Evolutionary conservation across 2,113 vertebrate species (phyloP), one percentile per base, ranked within the genome.

Genomic region (Phocoena sinus): DNA sequence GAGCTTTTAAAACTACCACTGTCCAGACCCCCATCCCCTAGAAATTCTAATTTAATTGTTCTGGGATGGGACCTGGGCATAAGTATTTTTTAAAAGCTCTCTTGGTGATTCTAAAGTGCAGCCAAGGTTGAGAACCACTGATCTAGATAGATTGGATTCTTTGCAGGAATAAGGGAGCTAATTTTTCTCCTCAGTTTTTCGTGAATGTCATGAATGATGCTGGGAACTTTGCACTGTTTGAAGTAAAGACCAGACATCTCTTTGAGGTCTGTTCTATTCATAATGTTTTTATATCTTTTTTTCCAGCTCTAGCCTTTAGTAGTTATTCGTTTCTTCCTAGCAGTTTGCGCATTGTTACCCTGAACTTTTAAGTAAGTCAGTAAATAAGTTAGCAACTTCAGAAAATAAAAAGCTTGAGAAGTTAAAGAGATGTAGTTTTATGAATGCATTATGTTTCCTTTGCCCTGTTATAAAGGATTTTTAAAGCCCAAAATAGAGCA

Each of bases 1-100:
- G 95, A 94, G 62, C 89, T 79, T 93, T 96, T 80, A 50, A 74
- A 87, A 53, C 68, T 28, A 26, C 33, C n/a, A 6, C 36, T 89
- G 1, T 71, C 63, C 65, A 76, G 20, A n/a, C 28, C 87, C 70
- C 26, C 8, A 28, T 5, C 79, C 82, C 33, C 79, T 91, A 18
- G 71, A 92, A 97, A 97, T 96, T 93, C 77, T 83, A 87, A 70
- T 91, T 84, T 97, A 96, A 97, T 92, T 97, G 79, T 86, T 96
- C 86, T 95, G 77, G 89, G 77, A 93, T 63, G 47, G 50, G 86
- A 93, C 77, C 86, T 89, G 77, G 44, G 50, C 58, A 18, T 91
- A 91, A 91, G 85, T 68, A 95, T 82, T 89, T 97, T 94, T 93
- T 85, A 93, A 97, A 96, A 88, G 56, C 95, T 95, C 96, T 89